Evolutionary conservation across 1,140 invertebrate genomes (phyloP), one percentile per base, ranked within the genome.

Genomic region (Nasonia vitripennis): DNA sequence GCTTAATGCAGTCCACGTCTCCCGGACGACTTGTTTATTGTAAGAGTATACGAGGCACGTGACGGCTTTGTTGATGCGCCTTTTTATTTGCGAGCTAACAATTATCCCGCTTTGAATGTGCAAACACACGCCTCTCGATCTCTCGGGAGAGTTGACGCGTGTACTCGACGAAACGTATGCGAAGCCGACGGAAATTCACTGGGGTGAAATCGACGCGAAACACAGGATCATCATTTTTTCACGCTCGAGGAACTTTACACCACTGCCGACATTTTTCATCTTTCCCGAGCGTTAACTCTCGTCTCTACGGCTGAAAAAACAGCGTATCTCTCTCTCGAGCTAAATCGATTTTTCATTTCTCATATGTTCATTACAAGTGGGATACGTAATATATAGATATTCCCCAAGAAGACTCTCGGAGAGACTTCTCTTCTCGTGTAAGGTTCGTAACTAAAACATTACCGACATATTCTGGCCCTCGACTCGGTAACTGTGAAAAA

Each of bases 341-440:
- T 23, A 14, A 51, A 78, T 78, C 75, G 75, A 78, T 78, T 78
- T 78, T 78, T 78, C 75, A 78, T 55, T 78, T 78, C 10, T 78
- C 75, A 78, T 27, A 31, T 51, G 75, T 78, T 78, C 75, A 51
- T 78, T 51, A 51, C 45, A 78, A 78, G 41, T n/a, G 45, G 41
- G n/a, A 62, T 62, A n/a, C 17, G 20, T 20, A 2, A 51, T 62
- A 14, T 20, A 62, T 45, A 7, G 6, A 10, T 45, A 9, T 45
- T 45, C 41, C 6, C 45, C 20, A 51, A 27, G 55, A 62, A 62
- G 3, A 20, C 20, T 7, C 7, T 27, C 27, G 27, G 55, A 20
- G 17, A 4, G 17, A 62, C 27, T 62, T 62, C 17, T 6, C 9
- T 20, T 62, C 55, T 62, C 3, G 0, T 51, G 11, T 14, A 71